phyloP scores from a whole-genome alignment of 1,140 invertebrate species.

The Heliconius hewitsoni region DNA sequence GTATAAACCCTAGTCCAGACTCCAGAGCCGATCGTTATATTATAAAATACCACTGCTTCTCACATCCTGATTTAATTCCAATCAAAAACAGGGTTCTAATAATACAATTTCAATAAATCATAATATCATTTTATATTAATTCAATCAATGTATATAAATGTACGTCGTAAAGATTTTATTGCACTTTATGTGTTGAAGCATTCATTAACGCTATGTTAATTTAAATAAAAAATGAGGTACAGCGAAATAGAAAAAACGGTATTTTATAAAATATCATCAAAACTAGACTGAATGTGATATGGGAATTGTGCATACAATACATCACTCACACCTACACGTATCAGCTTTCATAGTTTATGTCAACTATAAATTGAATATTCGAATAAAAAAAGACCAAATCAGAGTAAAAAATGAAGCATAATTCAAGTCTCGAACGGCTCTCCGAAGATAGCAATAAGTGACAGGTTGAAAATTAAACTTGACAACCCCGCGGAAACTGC shows the following conservation, averaged over 20 bases:
- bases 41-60: not conserved
- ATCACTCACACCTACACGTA: conserved; percentile 12
- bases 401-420: conserved; percentile 5
- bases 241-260: conserved; percentile 18
- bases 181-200: conserved; percentile 25
- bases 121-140: conserved; percentile 9
- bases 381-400: not conserved
- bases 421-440: not conserved
- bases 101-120: conserved; percentile 1
- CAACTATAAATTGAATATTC: conserved; percentile 18
- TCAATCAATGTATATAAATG: conserved; percentile 17
- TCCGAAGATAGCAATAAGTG: conserved; percentile 1
- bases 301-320: conserved; percentile 16
- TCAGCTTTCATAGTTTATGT: conserved; percentile 17
- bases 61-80: not conserved
- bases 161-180: conserved; percentile 25
- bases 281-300: conserved; percentile 15
- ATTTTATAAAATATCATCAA: conserved; percentile 21
- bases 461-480: conserved; percentile 6
- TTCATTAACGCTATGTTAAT: conserved; percentile 22
- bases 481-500: conserved; percentile 10
- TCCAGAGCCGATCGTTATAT: not conserved
- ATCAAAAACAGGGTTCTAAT: conserved; percentile 3
- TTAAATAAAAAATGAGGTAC: conserved; percentile 26
- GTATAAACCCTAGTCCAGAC: not conserved